Evolutionary conservation across 1,140 invertebrate genomes (phyloP).

Genomic region (Dufourea novaeangliae): DNA sequence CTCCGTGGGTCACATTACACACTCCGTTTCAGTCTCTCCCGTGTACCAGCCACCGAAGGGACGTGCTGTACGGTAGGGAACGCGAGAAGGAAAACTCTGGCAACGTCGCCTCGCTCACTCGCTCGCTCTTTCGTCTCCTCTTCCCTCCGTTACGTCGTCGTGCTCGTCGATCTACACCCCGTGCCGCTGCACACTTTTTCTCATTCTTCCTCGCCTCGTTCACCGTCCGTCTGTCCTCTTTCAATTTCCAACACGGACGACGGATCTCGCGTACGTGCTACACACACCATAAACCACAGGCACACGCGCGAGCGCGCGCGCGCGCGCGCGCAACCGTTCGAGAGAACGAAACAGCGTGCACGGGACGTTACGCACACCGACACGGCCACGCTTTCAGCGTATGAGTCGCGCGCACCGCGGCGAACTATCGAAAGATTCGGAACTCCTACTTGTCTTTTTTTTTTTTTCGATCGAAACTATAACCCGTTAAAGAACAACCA

Average conservation of each 20-base stretch:
- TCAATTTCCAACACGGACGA: constrained; percentile 29
- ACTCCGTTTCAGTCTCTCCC: constrained; percentile 43
- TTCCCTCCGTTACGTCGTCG: constrained; percentile 49
- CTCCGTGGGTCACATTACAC: constrained; percentile 36
- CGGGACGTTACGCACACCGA: constrained; percentile 32
- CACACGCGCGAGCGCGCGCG: constrained; percentile 11
- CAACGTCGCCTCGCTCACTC: constrained; percentile 71
- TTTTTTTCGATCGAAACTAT: constrained; percentile 15
- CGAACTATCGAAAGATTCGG: constrained; percentile 21
- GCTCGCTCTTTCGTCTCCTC: constrained; percentile 49
- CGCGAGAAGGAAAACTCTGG: constrained; percentile 70
- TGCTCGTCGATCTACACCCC: constrained; percentile 33
- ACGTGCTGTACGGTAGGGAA: constrained; percentile 47
- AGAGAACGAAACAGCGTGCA: constrained; percentile 5
- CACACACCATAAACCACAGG: constrained; percentile 11
- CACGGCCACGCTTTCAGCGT: constrained; percentile 29
- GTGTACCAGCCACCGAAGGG: constrained; percentile 20
- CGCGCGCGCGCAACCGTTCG: background rate
- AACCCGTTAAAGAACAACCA: background rate
- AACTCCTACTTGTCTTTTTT: constrained; percentile 10
- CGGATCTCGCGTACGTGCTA: constrained; percentile 4
- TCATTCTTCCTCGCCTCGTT: constrained; percentile 35
- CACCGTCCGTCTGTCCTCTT: constrained; percentile 34
- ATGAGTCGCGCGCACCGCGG: constrained; percentile 22
- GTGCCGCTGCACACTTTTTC: constrained; percentile 44